These are phyloP conservation scores for Opisthograptis luteolata DNA, from an alignment of 2,888 invertebrate genomes.

Conservation along the genomic window DNA sequence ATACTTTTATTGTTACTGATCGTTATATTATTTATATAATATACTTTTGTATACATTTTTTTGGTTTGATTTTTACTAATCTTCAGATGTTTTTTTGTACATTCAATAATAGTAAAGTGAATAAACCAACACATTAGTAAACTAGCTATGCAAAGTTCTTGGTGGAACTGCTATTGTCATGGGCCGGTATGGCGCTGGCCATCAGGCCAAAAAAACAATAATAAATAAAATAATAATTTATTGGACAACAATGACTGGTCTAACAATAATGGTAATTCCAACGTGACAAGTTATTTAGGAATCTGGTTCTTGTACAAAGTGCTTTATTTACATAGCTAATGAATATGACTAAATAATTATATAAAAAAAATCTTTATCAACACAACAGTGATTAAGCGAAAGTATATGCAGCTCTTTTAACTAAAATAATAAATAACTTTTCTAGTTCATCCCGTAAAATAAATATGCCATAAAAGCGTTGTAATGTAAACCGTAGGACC, in stretches of 20 bases:
- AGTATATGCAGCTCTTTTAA: neutral
- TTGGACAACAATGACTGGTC: slow-evolving; percentile 59
- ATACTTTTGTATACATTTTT: slow-evolving; percentile 5
- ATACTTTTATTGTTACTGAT: slow-evolving; percentile 8
- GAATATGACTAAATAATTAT: no score
- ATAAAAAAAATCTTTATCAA: neutral
- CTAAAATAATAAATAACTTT: slow-evolving; percentile 5
- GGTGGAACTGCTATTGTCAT: no score
- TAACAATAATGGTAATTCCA: slow-evolving; percentile 48
- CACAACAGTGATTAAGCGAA: neutral
- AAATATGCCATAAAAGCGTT: slow-evolving; percentile 19
- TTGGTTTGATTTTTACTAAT: neutral
- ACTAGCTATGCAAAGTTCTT: no score
- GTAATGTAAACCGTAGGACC: neutral
- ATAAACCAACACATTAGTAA: no score
- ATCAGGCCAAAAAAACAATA: no score
- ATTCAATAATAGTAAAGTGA: no score
- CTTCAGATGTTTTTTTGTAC: neutral
- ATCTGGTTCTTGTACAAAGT: slow-evolving; percentile 45
- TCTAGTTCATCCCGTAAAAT: slow-evolving; percentile 18
- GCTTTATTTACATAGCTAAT: neutral
- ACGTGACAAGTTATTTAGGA: slow-evolving; percentile 47
- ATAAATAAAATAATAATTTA: slow-evolving; percentile 58
- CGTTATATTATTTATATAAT: slow-evolving; percentile 22
- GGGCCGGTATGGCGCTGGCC: no score